Base-by-base conservation (phyloP, 1,140 invertebrate genomes). In the Homarus americanus region DNA sequence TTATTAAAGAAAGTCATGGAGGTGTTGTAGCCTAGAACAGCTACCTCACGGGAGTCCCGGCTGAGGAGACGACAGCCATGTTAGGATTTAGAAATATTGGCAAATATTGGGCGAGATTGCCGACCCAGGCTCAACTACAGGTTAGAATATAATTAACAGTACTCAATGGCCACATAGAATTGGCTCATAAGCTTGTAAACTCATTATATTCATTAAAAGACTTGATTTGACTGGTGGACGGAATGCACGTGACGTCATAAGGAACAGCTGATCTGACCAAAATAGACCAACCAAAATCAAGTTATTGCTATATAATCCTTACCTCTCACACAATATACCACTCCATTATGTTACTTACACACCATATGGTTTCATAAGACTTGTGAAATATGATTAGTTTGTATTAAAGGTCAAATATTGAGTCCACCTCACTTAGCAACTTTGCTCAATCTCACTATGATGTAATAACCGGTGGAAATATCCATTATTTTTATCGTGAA, bases 101-200 rank as follows among this genome's bases (percentile, higher is more conserved):
- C 28, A 84, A 72, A 84, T 84, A 84, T 72, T 84, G 82, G 82
- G 82, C 82, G 10, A 63, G 82, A 24, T 72, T 84, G 63, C 82
- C 82, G 32, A 28, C 63, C 24, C 82, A 72, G 82, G 36, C 63
- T 17, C 34, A 84, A 36, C 1, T 84, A 28, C 82, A 84, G 82
- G 82, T 84, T 17, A 84, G 63, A 9, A 9, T 3, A 7, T 4
- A 7, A 4, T 69, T 17, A 4, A 12, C 7, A 32, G 63, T 69
- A 9, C 32, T 32, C 9, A 24, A 24, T 69, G 28, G 63, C 9
- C 32, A 28, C 32, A 7, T 24, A 32, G 63, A 32, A 28, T 17
- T 69, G 1, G 1, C 7, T 32, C 44, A 32, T 32, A 32, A 32
- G n/a, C 28, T 7, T 69, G 28, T 28, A 32, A 24, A 1, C 2